phyloP scores from a whole-genome alignment of 1,140 invertebrate species.

The Leucophenga varia region DNA sequence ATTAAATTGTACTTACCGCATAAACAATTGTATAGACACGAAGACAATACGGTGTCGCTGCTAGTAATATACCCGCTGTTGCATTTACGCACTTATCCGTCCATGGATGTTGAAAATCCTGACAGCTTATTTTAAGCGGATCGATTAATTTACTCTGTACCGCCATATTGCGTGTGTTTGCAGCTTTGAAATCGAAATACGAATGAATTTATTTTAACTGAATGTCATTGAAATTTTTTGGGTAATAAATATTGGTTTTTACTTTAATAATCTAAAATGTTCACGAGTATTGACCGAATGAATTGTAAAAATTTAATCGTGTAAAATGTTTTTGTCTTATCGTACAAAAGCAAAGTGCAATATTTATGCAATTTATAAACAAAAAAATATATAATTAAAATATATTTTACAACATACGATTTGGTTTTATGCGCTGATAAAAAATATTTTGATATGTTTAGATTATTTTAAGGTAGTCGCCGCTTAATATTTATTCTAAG shows the following conservation, averaged over 20 bases:
- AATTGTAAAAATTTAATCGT: too few species aligned
- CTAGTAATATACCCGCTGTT: slow-evolving; percentile 65
- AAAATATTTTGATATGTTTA: too few species aligned
- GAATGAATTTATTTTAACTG: not conserved
- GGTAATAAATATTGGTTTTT: not conserved
- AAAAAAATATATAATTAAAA: too few species aligned
- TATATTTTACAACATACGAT: too few species aligned
- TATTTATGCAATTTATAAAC: too few species aligned
- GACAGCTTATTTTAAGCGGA: slow-evolving; percentile 59
- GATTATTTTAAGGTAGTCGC: too few species aligned
- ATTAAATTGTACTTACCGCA: slow-evolving; percentile 61
- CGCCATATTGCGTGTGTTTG: slow-evolving; percentile 59
- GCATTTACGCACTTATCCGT: slow-evolving; percentile 69
- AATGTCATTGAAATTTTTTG: not conserved
- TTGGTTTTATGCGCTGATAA: too few species aligned
- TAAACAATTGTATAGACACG: slow-evolving; percentile 78
- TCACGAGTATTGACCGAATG: too few species aligned
- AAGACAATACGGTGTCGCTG: slow-evolving; percentile 67
- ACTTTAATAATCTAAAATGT: not conserved
- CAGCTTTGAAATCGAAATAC: not conserved
- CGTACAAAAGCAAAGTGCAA: too few species aligned
- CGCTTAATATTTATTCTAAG: too few species aligned
- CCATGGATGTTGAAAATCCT: slow-evolving; percentile 79
- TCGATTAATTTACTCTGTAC: slow-evolving; percentile 66
- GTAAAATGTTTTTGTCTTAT: too few species aligned